Evolutionary conservation across 2,113 vertebrate genomes (phyloP), one percentile per base, ranked within the genome.

Genomic region (Raja brachyura): DNA sequence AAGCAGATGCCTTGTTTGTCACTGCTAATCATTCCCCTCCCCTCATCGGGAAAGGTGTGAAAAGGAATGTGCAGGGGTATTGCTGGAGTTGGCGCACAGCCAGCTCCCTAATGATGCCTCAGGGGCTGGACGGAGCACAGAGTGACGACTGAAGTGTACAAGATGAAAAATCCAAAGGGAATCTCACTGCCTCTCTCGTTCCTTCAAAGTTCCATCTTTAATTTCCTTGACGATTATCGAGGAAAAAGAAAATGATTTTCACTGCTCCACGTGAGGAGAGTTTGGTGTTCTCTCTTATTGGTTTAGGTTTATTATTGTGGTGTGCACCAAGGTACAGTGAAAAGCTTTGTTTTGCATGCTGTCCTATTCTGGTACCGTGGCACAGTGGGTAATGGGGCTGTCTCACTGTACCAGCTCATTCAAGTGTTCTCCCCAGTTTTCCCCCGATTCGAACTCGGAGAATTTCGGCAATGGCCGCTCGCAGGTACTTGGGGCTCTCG

Each of bases 1-100:
- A 92, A 92, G 68, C 90, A 92, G 90, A 92, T 92, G 90, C 90
- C 90, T 92, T 39, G 66, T 92, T 92, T 92, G 90, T 92, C 90
- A 28, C 90, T 92, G 90, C 90, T 92, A 92, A 92, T 92, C 90
- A 92, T 68, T 92, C 73, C 68, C 73, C 90, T 92, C 90, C 83
- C 90, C 90, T 92, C 90, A 92, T 92, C 66, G 90, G 66, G 90
- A 73, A 74, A 92, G 90, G 90, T 92, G 90, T 73, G 90, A 92
- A 92, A 39, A 92, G 90, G 68, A 92, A 92, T 73, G 63, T 92
- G 90, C 68, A 92, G 90, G 90, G 90, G 63, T 70, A 92, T 73
- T 73, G 90, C 33, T 92, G 68, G 66, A 54, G 68, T 28, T 73
- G 90, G 90, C 90, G 54, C 18, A 28, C 8, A 22, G 90, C 90